These are phyloP conservation scores for Chanos chanos DNA, from an alignment of 2,797 vertebrate species.

Conservation along the genomic window DNA sequence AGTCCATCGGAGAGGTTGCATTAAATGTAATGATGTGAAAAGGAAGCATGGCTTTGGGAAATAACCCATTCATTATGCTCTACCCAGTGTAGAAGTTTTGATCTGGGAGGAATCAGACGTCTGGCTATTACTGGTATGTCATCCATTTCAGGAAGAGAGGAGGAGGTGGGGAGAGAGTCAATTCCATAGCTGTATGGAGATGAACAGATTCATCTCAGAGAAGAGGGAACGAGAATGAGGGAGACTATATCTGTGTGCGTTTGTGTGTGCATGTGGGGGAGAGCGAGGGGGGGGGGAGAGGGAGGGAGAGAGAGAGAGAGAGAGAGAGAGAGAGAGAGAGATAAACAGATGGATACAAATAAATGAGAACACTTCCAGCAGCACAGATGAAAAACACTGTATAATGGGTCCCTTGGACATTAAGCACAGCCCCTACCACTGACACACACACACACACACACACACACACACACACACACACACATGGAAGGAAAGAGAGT, in stretches of 20 bases:
- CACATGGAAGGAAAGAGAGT: background rate
- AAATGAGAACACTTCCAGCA: conserved; percentile 17
- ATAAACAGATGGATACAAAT: conserved; percentile 22
- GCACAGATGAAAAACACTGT: background rate
- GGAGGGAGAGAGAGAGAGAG: too few species aligned
- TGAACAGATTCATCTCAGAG: conserved; percentile 22
- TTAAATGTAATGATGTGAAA: conserved; percentile 43
- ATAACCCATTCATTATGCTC: conserved; percentile 34
- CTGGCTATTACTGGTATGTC: conserved; percentile 36
- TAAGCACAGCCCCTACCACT: background rate
- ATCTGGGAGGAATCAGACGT: background rate
- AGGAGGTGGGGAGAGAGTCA: background rate
- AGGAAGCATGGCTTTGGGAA: conserved; percentile 28
- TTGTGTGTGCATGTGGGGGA: background rate
- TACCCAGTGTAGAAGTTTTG: conserved; percentile 22
- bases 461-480: background rate
- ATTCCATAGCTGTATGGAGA: conserved; percentile 6
- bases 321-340: background rate
- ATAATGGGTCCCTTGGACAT: conserved; percentile 15
- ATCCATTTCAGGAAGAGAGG: conserved; percentile 22
- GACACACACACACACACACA: background rate
- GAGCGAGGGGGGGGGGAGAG: too few species aligned
- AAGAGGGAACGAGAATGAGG: background rate
- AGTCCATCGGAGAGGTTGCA: conserved; percentile 34
- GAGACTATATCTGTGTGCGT: background rate